Conservation (phyloP, 2,113 vertebrate species). For the Alaudala cheleensis region DNA sequence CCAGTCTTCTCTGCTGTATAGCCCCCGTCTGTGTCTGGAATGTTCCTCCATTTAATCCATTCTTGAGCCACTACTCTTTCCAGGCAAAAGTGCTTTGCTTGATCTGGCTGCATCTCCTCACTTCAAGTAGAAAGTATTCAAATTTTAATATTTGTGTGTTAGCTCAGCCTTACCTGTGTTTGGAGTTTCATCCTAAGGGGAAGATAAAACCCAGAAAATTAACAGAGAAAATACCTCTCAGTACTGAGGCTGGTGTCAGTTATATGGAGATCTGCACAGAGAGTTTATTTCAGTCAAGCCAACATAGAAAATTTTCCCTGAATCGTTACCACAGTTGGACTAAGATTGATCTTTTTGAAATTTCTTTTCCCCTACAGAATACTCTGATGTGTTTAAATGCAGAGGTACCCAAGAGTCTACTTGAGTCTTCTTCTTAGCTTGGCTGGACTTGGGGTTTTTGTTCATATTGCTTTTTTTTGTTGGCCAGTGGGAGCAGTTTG, state of each 20-base stretch:
- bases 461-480: background rate
- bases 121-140: background rate
- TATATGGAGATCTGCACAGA: background rate
- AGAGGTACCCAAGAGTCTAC: background rate
- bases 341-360: background rate
- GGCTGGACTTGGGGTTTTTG: background rate
- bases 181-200: background rate
- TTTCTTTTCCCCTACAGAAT: background rate
- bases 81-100: background rate
- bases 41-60: background rate
- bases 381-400: background rate
- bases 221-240: background rate
- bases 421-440: background rate
- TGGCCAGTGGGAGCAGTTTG: background rate
- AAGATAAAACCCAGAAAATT: background rate
- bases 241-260: background rate
- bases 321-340: background rate
- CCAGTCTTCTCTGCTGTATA: background rate
- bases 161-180: background rate
- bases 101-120: background rate
- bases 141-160: background rate
- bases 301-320: background rate
- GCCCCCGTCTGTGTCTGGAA: background rate
- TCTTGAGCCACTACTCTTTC: background rate
- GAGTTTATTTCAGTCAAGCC: background rate